phyloP scores from a whole-genome alignment of 1,140 invertebrate genomes.

The Frieseomelitta varia region DNA sequence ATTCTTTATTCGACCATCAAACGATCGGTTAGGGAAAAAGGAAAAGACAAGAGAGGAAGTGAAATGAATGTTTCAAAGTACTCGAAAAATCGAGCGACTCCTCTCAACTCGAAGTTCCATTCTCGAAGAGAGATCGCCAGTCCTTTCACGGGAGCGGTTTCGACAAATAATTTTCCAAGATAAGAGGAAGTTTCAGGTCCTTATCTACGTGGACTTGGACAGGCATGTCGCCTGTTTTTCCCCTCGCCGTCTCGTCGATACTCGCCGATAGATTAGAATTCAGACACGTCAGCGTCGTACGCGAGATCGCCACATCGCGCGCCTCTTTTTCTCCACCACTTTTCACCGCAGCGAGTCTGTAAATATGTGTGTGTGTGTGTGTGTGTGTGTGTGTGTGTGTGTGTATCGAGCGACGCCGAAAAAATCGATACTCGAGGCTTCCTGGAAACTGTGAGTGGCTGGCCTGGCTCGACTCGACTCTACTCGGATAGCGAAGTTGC shows the following conservation, averaged over 20 bases:
- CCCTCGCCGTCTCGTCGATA: neutral
- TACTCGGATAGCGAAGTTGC: neutral
- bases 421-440: constrained; percentile 43
- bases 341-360: no score
- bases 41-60: no score
- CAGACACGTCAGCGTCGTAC: constrained; percentile 57
- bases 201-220: constrained; percentile 56
- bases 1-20: no score
- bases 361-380: no score
- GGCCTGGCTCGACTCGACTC: neutral
- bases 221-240: constrained; percentile 24
- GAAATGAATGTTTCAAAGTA: no score
- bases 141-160: constrained; percentile 15
- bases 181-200: constrained; percentile 42
- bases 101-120: neutral
- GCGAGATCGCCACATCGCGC: constrained; percentile 8
- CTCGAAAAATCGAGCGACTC: no score
- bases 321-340: neutral
- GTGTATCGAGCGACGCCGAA: constrained; percentile 26
- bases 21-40: no score
- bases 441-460: constrained; percentile 38
- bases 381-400: no score
- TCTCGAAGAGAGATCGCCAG: constrained; percentile 14
- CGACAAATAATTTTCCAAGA: constrained; percentile 25
- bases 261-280: constrained; percentile 56